phyloP scores from a whole-genome alignment of 2,888 invertebrate species.

The Listrodromus nycthemerus region DNA sequence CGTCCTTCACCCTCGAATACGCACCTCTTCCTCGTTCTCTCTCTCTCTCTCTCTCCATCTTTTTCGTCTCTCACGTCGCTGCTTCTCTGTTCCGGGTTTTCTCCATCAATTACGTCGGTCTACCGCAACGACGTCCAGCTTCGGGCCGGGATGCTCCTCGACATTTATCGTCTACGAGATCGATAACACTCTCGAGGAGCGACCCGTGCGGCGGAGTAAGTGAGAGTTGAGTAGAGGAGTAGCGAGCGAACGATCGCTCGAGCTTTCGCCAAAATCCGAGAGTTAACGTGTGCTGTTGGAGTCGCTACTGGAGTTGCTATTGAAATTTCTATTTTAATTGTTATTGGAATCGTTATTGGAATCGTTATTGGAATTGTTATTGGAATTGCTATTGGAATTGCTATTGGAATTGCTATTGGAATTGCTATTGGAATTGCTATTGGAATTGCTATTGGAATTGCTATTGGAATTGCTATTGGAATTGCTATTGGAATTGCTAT shows the following conservation, averaged over 20 bases:
- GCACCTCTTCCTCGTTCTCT: background rate
- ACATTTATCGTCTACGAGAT: slow-evolving; percentile 43
- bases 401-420: no score
- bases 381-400: no score
- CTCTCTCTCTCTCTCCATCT: slow-evolving; percentile 39
- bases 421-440: no score
- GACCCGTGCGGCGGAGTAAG: background rate
- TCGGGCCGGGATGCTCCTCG: slow-evolving; percentile 27
- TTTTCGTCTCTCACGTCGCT: slow-evolving; percentile 16
- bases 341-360: no score
- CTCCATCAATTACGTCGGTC: slow-evolving; percentile 40
- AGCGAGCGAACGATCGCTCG: background rate
- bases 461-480: no score
- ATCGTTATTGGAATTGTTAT: no score
- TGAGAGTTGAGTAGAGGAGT: background rate
- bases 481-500: no score
- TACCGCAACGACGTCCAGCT: background rate
- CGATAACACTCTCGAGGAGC: slow-evolving; percentile 47
- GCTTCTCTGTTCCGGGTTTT: slow-evolving; percentile 21
- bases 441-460: no score
- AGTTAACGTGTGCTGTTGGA: background rate
- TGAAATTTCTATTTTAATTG: no score
- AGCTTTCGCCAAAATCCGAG: background rate
- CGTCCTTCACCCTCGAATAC: slow-evolving; percentile 13
- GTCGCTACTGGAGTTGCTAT: no score